Conservation (phyloP, 2,888 invertebrate species). For the Pristionchus entomophagus region DNA sequence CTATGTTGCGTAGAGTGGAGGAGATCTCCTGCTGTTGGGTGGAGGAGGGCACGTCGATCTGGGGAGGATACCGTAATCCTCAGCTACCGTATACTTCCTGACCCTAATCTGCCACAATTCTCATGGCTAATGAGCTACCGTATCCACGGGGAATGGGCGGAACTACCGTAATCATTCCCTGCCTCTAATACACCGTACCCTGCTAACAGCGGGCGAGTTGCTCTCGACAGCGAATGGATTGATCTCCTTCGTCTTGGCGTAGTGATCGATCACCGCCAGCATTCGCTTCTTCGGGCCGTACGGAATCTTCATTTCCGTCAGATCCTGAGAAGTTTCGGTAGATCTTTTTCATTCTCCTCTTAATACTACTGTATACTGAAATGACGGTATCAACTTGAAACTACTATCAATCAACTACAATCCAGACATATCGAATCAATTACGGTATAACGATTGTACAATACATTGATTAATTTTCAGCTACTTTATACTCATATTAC, state of each 20-base stretch:
- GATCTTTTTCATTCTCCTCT: too few relatives aligned
- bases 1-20: constrained; percentile 24
- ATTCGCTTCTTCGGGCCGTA: constrained; percentile 66
- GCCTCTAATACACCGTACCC: not conserved
- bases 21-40: not conserved
- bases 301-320: constrained; percentile 60
- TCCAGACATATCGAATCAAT: too few relatives aligned
- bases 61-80: not conserved
- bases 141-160: not conserved
- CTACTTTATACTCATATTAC: not conserved
- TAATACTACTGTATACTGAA: not conserved
- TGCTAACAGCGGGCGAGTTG: not conserved
- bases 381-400: too few relatives aligned
- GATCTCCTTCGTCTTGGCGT: constrained; percentile 46
- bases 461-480: not conserved
- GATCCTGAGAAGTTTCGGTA: constrained; percentile 12
- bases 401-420: too few relatives aligned
- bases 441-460: too few relatives aligned
- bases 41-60: constrained; percentile 24
- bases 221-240: constrained; percentile 4
- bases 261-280: constrained; percentile 61
- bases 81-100: not conserved
- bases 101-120: too few relatives aligned
- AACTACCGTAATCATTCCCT: not conserved
- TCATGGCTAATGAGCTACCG: not conserved